Base-by-base conservation (phyloP, 2,888 invertebrate species). In the Allolobophora icterica region DNA sequence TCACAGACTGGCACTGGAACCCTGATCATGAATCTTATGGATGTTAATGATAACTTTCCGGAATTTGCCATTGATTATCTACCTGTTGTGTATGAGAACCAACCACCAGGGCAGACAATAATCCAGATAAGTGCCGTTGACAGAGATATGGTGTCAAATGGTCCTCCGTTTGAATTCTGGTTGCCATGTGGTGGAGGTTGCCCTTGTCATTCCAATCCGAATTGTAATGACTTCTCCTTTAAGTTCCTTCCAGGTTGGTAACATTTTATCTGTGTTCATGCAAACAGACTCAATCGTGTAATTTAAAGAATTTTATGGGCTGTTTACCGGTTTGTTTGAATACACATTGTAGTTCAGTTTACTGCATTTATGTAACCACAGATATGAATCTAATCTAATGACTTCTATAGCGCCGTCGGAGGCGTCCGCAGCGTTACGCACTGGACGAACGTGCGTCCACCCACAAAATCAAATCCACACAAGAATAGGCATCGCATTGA, bases 11-110 rank as follows among this genome's bases (percentile, higher is more conserved):
- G 99, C 17, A 98, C 98, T 92, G 99, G 98, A 90, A 98, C 98
- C 92, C 98, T 99, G 89, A 98, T 98, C 89, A 98, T 99, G 96
- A 96, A 97, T 94, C 96, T 99, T 92, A 96, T 98, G 92, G 99
- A 99, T 95, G 98, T 99, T 89, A 99, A 99, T 96, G 99, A 99
- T 96, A 99, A 99, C 96, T 98, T 98, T 95, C 99, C 99, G 13
- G 97, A 97, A 94, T 99, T 99, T 95, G 98, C 93, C 3, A 90
- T 94, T 58, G 93, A 94, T 83, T 99, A 40, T 91, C 91, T 89
- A 13, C 93, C 93, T 13, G 91, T 94, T 19, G 90, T 94, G 42
- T 92, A 92, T 89, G 94, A 94, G 91, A 93, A 93, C 91, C 90
- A 91, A 89, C 91, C 90, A 1, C 89, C 92, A 42, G 93, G 92